Base-by-base conservation (phyloP, 2,113 vertebrate species). In the Apus apus region DNA sequence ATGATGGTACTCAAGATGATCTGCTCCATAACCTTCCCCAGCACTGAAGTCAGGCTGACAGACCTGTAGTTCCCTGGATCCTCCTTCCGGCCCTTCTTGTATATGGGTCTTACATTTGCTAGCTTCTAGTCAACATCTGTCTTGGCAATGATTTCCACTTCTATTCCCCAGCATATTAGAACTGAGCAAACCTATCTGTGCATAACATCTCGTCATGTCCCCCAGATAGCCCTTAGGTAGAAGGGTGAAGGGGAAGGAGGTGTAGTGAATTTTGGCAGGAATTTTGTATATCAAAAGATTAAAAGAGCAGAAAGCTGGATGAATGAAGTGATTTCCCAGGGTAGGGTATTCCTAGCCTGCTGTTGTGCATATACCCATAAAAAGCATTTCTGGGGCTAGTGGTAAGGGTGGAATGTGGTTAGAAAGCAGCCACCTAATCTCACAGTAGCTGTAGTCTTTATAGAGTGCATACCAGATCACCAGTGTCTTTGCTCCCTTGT, bases 401-500 rank as follows among this genome's bases (percentile, higher is more conserved):
- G 56, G 22, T 70, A 18, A 15, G 36, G 45, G 21, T 76, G 60
- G 26, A 66, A 20, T 5, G 43, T 5, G 12, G 38, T 67, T 92
- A 45, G 32, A 64, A 80, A 84, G 79, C 20, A n/a, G 64, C 36
- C 13, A n/a, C 7, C 13, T 66, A 3, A 43, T 67, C 21, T 95
- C 36, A 25, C 21, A 38, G 50, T 32, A 50, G 3, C 50, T 36
- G 7, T 32, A 51, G 54, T 8, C 19, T 81, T 48, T 17, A 43
- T 15, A 46, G 53, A 30, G 36, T 0, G 1, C 15, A 53, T 57
- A 19, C 9, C 14, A 40, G 46, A 4, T 57, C 0, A 0, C 50
- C n/a, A 7, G 0, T 8, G 15, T 23, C 73, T 76, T 66, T 75
- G 43, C 34, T 74, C 9, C 27, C 60, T 46, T 1, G 0, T 34